Conservation (phyloP, 2,797 vertebrate genomes). For the Tapera naevia region DNA sequence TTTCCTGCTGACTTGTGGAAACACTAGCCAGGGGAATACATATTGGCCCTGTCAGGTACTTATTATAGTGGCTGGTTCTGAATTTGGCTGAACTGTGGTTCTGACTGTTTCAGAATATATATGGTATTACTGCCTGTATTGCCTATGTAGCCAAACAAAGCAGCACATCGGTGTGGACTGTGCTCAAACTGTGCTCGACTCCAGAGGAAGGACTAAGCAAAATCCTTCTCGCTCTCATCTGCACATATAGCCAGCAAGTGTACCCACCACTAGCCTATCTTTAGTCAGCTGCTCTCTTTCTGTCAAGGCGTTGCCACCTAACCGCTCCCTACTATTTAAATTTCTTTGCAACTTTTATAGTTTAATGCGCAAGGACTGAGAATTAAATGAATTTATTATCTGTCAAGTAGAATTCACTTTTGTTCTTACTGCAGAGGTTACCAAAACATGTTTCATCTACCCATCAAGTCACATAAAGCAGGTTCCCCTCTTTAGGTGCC, state of each 20-base stretch:
- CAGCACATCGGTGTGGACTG: background rate
- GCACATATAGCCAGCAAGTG: background rate
- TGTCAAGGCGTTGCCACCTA: background rate
- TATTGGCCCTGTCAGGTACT: background rate
- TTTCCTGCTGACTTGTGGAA: background rate
- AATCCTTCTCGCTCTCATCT: background rate
- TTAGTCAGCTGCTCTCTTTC: background rate
- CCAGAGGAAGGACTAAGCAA: background rate
- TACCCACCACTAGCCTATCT: background rate
- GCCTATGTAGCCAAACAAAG: background rate
- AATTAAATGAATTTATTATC: background rate
- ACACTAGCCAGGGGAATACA: background rate
- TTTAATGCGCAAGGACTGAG: background rate
- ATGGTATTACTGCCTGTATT: background rate
- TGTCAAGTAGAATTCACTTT: background rate
- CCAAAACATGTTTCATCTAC: background rate
- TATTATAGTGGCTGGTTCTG: accelerated
- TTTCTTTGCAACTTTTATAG: background rate
- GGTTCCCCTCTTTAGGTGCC: background rate
- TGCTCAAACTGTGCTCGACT: background rate
- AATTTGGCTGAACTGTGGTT: background rate
- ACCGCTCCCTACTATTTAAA: background rate
- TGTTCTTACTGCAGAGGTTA: background rate
- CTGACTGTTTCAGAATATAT: background rate
- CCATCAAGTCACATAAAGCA: background rate